Base-by-base conservation (phyloP, 2,888 invertebrate species). In the Gerosis bhagava region DNA sequence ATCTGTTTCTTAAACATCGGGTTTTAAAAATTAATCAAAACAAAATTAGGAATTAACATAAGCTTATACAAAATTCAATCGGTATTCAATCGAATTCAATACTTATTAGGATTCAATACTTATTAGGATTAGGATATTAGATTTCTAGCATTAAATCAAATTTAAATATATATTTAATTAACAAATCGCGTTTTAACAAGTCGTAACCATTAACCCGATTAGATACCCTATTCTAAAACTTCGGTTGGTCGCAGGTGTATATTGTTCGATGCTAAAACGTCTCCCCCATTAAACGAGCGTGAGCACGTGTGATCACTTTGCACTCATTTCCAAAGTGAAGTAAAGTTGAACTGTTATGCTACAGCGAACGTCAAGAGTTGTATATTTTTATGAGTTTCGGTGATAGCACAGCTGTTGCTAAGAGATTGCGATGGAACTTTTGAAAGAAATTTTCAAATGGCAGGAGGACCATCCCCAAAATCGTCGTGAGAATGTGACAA, bases 261-360 rank as follows among this genome's bases (percentile, higher is more conserved):
- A 47, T 42, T 57, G 61, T 56, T 56, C 62, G 55, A 62, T 69
- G 65, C 72, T 78, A 77, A 83, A 82, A 75, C 76, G 75, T 69
- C 64, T 53, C 62, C 51, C 58, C 76, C 78, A 82, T 86, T 84
- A 73, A 57, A 65, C 62, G 61, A 51, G 51, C 54, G 54, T 24
- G 45, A 65, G 67, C 86, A 87, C 74, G 78, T 84, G 86, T 69
- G 67, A 62, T 70, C 74, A 70, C 73, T 83, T 80, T 62, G 70
- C 83, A 82, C 83, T 78, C 72, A 70, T 67, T 73, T 73, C 71
- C 62, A 56, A 74, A 83, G 68, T 79, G 70, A 64, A 70, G 69
- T 78, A 71, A 77, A 79, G 76, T 72, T 74, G 66, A 75, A 82
- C 76, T 76, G 81, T 76, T 80, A 60, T 59, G 60, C 43, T 51